Base-by-base conservation (phyloP, 2,113 vertebrate genomes). In the Leptocoma aspasia region DNA sequence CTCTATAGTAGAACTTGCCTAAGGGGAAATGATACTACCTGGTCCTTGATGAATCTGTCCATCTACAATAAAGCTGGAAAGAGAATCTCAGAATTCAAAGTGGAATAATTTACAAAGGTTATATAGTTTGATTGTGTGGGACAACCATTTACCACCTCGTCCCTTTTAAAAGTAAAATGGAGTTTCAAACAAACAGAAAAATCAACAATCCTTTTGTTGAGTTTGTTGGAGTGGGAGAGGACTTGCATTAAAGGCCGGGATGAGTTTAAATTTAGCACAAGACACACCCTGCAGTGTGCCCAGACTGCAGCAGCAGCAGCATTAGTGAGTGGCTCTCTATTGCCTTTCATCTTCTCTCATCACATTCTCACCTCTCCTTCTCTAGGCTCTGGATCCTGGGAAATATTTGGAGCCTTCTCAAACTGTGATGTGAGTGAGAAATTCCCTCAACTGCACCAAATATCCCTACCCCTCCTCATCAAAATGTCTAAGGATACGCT, bases 1-100 rank as follows among this genome's bases (percentile, higher is more conserved):
- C 65, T 94, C 54, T 93, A 59, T 47, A 93, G 84, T 11, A 50
- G 35, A 94, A 59, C 35, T 95, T 94, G 89, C 95, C 94, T 94
- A 83, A 92, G 50, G 95, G 95, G 45, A 94, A 96, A 75, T 24
- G 10, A 47, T 90, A 57, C 71, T 86, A 61, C 42, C 50, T 77
- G 70, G 39, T 20, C 63, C 89, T n/a, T 15, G 33, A 83, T 85
- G 65, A 81, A 89, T 95, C 54, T 93, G 12, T 63, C 3, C n/a
- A 75, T 54, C 39, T 85, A 72, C 75, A 30, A 66, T 39, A 45
- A 91, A 93, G 10, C 27, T 10, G 50, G 42, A 77, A 80, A 75
- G 35, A 47, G 88, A 89, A 82, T 79, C 53, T 93, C 71, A 57
- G 42, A 45, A 96, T 95, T 88, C 79, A 83, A 90, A 95, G 30